Evolutionary conservation across 92 coral and sea anemone species (phyloP).

Genomic region (Bergia sp.): DNA sequence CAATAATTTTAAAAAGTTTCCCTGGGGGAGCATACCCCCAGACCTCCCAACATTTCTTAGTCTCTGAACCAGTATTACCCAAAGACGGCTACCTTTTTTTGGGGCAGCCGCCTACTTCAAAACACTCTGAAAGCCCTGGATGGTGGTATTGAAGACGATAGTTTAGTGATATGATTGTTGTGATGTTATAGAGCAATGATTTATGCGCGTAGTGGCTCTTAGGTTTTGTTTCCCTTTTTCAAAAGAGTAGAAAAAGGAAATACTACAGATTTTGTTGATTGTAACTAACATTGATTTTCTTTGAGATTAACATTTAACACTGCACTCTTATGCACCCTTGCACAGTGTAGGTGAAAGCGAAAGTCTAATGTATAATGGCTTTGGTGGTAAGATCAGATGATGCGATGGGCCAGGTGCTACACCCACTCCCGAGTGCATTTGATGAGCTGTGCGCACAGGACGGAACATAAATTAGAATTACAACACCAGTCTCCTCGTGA

Average conservation of each 20-base stretch:
- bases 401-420: neutral
- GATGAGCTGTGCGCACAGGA: neutral
- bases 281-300: neutral
- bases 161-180: too few relatives aligned
- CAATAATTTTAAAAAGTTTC: too few relatives aligned
- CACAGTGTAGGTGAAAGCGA: slow-evolving; percentile 14
- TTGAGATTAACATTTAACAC: neutral
- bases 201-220: neutral
- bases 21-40: too few relatives aligned
- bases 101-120: too few relatives aligned
- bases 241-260: too few relatives aligned
- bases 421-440: neutral
- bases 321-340: neutral
- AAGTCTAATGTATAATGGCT: neutral
- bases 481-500: neutral
- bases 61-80: too few relatives aligned
- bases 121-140: too few relatives aligned
- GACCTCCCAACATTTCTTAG: too few relatives aligned
- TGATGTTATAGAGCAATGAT: too few relatives aligned
- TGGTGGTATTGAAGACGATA: too few relatives aligned
- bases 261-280: too few relatives aligned
- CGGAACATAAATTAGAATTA: neutral
- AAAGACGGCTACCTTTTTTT: too few relatives aligned
- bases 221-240: neutral
- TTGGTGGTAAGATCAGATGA: neutral